These are phyloP conservation scores for Drosophila nr. fundita DNA, from an alignment of 2,888 invertebrate species.

Conservation along the genomic window DNA sequence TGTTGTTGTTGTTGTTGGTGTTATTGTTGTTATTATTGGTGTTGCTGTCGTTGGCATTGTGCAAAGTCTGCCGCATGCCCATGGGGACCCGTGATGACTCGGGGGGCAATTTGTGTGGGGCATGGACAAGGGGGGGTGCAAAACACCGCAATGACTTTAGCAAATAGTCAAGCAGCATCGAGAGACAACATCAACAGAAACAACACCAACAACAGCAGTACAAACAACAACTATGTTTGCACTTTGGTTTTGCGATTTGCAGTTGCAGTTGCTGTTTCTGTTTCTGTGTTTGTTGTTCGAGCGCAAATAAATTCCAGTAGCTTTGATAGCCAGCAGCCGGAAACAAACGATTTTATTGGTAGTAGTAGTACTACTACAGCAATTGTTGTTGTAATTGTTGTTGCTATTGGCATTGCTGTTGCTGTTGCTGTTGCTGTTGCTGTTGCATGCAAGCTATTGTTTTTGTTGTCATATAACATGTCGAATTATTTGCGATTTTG, in stretches of 20 bases:
- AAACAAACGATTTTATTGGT: conserved; percentile 80
- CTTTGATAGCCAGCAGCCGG: conserved; percentile 67
- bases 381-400: conserved; percentile 62
- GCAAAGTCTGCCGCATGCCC: conserved; percentile 58
- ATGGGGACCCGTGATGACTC: conserved; percentile 47
- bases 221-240: conserved; percentile 69
- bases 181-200: conserved; percentile 57
- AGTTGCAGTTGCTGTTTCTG: conserved; percentile 58
- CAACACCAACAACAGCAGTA: conserved; percentile 29
- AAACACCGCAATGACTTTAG: conserved; percentile 78
- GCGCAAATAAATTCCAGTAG: conserved; percentile 75
- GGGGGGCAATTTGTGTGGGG: conserved; percentile 48
- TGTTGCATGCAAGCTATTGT: conserved; percentile 50
- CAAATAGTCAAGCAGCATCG: conserved; percentile 74
- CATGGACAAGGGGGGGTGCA: conserved; percentile 7
- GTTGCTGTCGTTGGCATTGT: conserved; percentile 65
- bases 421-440: conserved; percentile 51
- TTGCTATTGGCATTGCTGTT: conserved; percentile 55
- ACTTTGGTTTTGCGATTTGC: conserved; percentile 80
- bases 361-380: conserved; percentile 58
- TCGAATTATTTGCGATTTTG: conserved; percentile 79
- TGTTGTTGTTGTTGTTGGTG: conserved; percentile 48
- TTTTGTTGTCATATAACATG: conserved; percentile 69
- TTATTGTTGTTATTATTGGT: conserved; percentile 37
- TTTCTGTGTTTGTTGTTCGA: conserved; percentile 68